These are phyloP conservation scores for Stegophylla sp. DNA, from an alignment of 2,888 invertebrate species.

Conservation along the genomic window DNA sequence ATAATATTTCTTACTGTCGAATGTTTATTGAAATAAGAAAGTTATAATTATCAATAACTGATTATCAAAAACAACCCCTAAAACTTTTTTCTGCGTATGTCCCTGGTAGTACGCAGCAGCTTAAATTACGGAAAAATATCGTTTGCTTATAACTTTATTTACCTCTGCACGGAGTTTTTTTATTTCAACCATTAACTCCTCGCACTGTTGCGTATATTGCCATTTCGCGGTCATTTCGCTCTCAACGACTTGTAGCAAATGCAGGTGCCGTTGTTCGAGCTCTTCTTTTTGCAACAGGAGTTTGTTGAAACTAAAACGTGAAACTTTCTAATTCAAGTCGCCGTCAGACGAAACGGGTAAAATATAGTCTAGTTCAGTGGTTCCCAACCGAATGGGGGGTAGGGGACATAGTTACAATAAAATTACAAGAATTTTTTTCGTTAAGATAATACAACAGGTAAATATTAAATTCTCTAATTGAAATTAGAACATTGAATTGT, in stretches of 20 bases:
- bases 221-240: conserved; percentile 91
- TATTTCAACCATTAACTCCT: conserved; percentile 85
- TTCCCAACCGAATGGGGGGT: too few species aligned
- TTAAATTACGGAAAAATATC: background rate
- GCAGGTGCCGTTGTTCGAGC: conserved; percentile 88
- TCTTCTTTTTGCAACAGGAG: conserved; percentile 87
- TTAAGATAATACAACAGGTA: too few species aligned
- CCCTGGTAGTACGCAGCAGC: too few species aligned
- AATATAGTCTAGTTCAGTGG: too few species aligned
- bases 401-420: background rate
- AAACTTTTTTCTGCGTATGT: background rate
- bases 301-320: conserved; percentile 79
- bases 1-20: too few species aligned
- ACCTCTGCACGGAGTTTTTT: conserved; percentile 89
- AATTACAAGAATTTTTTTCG: too few species aligned
- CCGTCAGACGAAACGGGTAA: too few species aligned
- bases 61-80: too few species aligned
- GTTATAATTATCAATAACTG: too few species aligned
- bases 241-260: conserved; percentile 86
- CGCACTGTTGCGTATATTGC: conserved; percentile 92
- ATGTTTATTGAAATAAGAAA: too few species aligned
- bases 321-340: conserved; percentile 60
- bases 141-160: conserved; percentile 60
- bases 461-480: too few species aligned
- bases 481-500: too few species aligned